Evolutionary conservation across 2,113 vertebrate species (phyloP).

Genomic region (Procavia capensis): DNA sequence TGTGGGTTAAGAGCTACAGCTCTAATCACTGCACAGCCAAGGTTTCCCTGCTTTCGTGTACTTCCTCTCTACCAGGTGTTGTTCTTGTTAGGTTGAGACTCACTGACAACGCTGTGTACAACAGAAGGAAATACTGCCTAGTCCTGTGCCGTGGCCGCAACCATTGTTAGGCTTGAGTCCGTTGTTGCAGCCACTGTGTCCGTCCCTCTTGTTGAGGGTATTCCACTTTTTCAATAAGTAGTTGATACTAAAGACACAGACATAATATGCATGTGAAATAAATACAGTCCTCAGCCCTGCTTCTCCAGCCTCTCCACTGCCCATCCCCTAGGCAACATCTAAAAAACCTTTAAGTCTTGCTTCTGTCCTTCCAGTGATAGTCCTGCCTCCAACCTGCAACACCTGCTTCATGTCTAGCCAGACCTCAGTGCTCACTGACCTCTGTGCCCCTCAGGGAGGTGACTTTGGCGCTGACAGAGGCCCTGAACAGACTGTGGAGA

Average conservation of each 20-base stretch:
- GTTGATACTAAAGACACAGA: background rate
- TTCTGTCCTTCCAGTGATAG: constrained; percentile 53
- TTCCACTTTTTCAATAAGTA: too few species aligned
- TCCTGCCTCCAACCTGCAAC: background rate
- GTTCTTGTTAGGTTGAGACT: too few species aligned
- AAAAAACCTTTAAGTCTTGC: background rate
- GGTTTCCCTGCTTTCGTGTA: too few species aligned
- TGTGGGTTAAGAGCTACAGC: too few species aligned
- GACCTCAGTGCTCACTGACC: background rate
- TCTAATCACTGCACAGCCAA: too few species aligned
- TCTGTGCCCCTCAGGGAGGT: background rate
- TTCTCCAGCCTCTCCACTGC: background rate
- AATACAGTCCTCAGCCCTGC: background rate
- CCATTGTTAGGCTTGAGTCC: too few species aligned
- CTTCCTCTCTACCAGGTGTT: background rate
- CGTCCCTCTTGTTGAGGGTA: too few species aligned
- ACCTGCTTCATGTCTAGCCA: background rate
- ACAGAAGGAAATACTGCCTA: too few species aligned
- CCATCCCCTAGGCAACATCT: background rate
- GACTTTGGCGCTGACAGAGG: background rate
- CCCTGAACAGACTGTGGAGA: constrained; percentile 17
- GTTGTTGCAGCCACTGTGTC: too few species aligned
- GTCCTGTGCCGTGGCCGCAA: too few species aligned
- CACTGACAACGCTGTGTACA: too few species aligned
- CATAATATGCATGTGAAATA: background rate